Evolutionary conservation across 2,797 vertebrate species (phyloP), one percentile per base, ranked within the genome.

Genomic region (Amphiprion clarkii): DNA sequence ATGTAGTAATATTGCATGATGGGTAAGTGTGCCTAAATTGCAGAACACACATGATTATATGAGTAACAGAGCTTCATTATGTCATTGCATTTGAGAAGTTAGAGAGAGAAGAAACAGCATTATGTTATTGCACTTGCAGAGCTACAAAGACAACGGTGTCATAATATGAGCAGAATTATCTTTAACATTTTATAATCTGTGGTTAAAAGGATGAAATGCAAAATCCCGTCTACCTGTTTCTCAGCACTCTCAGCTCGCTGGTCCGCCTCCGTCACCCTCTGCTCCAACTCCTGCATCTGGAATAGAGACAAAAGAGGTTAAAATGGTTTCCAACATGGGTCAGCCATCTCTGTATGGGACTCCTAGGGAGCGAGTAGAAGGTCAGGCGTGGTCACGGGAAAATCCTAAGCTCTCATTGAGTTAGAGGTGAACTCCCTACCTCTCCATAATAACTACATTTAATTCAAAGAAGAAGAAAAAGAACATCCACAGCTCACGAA

Each of bases 221-320:
- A 27, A 27, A 27, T 13, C 2, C 1, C 4, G 0, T 64, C 19
- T 94, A 98, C 97, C 96, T 98, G 97, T 91, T 97, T 98, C 88
- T 99, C 97, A 0, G 97, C 97, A 3, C 93, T 94, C 64, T 97
- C 96, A 3, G 97, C 96, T 84, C 97, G 95, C 90, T 95, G 95
- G 84, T 99, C 97, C 2, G 97, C 95, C 86, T 99, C 96, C 2
- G 89, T 89, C 87, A 98, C 96, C 90, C 96, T 96, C 84, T 96
- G 97, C 73, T 99, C 97, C 93, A 99, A 80, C 86, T 99, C 97
- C 82, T 96, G 97, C 97, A 99, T 99, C 97, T 99, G 92, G 14
- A 67, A 21, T 0, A 44, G 1, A 71, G 6, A 73, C 54, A 80
- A 25, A 51, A 74, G 4, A 58, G n/a, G 59, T 77, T 77, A 56